Evolutionary conservation across 2,113 vertebrate genomes (phyloP).

Genomic region (Pluvialis apricaria): DNA sequence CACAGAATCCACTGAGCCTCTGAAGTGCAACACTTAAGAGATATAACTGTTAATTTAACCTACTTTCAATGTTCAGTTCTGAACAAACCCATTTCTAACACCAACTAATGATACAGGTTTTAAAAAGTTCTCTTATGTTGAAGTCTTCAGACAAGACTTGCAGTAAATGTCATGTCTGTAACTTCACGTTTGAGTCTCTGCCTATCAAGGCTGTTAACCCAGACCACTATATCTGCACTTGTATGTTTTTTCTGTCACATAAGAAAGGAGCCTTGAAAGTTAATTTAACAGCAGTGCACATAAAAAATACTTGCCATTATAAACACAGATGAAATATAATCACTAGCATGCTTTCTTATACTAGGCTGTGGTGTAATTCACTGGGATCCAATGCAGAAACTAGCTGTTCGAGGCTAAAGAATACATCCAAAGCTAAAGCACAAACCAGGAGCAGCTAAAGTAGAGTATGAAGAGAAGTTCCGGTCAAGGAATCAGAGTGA

Average conservation of each 20-base stretch:
- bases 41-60: neutral
- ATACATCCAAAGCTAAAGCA: neutral
- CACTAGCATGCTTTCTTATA: neutral
- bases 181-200: neutral
- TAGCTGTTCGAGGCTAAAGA: neutral
- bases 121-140: neutral
- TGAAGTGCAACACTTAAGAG: neutral
- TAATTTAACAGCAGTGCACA: neutral
- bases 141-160: neutral
- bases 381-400: neutral
- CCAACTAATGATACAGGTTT: neutral
- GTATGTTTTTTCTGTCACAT: neutral
- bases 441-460: neutral
- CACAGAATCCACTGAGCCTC: neutral
- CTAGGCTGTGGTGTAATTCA: neutral
- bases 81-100: neutral
- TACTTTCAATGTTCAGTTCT: neutral
- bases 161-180: neutral
- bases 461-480: neutral
- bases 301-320: neutral
- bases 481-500: neutral
- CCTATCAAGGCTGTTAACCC: neutral
- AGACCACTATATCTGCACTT: neutral
- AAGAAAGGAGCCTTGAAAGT: neutral
- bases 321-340: neutral